These are phyloP conservation scores for Melanophora roralis DNA, from an alignment of 2,888 invertebrate genomes.

Conservation along the genomic window DNA sequence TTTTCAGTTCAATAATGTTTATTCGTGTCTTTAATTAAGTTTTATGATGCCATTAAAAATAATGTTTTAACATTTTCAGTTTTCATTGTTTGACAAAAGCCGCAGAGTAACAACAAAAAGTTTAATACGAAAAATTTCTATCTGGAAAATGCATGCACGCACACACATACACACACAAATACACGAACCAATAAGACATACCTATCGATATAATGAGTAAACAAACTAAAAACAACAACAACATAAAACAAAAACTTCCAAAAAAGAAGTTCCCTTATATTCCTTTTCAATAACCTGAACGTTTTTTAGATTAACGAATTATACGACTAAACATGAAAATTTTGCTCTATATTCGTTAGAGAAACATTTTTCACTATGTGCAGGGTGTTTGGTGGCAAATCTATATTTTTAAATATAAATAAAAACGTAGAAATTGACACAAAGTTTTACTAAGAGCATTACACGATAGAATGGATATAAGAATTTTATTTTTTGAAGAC, in stretches of 20 bases:
- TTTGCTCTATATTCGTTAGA: conserved; percentile 20
- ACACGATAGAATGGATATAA: too few relatives aligned
- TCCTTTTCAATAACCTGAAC: too few relatives aligned
- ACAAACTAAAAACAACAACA: not conserved
- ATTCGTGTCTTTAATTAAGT: conserved; percentile 51
- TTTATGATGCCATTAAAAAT: conserved; percentile 53
- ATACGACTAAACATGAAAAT: conserved; percentile 19
- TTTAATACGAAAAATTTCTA: not conserved
- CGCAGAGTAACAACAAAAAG: conserved; percentile 23
- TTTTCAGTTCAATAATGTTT: conserved; percentile 50
- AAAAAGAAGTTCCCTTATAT: too few relatives aligned
- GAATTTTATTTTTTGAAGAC: too few relatives aligned
- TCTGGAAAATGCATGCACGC: not conserved
- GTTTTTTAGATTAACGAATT: conserved; percentile 55
- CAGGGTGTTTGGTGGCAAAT: too few relatives aligned
- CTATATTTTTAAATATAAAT: too few relatives aligned
- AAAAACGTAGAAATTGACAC: too few relatives aligned
- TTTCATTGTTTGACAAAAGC: conserved; percentile 41
- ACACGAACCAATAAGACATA: not conserved
- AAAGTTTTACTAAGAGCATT: too few relatives aligned
- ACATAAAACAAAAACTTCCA: not conserved
- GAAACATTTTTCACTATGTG: conserved; percentile 14
- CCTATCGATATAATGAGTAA: too few relatives aligned
- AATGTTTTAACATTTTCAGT: conserved; percentile 45
- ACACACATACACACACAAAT: not conserved